These are phyloP conservation scores for Sphecodes monilicornis DNA, from an alignment of 2,888 invertebrate genomes.

Conservation along the genomic window DNA sequence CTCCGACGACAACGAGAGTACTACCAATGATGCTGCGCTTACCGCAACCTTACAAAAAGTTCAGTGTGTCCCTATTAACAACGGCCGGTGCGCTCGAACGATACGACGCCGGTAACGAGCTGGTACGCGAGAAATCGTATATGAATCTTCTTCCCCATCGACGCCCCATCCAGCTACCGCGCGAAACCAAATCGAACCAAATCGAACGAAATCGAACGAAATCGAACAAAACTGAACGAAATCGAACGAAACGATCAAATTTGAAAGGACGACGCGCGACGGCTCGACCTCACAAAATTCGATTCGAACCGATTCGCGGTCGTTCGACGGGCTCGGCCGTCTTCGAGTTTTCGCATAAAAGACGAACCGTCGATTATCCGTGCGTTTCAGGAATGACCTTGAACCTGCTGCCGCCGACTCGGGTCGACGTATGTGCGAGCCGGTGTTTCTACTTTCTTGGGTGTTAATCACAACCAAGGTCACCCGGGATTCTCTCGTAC, in stretches of 20 bases:
- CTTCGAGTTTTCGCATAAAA: conserved; percentile 25
- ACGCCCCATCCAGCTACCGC: not conserved
- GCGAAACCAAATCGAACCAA: not conserved
- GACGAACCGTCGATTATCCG: conserved; percentile 53
- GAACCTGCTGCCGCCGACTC: conserved; percentile 74
- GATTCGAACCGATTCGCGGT: not conserved
- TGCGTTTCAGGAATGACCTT: conserved; percentile 69
- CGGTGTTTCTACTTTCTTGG: conserved; percentile 75
- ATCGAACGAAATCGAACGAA: not conserved
- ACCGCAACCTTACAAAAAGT: conserved; percentile 64
- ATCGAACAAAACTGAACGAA: not conserved
- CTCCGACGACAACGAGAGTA: conserved; percentile 46
- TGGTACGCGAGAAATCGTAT: conserved; percentile 73
- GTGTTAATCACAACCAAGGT: conserved; percentile 80
- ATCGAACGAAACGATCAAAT: not conserved
- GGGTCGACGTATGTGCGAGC: conserved; percentile 71
- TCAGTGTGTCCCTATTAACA: conserved; percentile 77
- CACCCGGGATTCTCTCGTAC: conserved; percentile 62
- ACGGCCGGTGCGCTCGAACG: conserved; percentile 77
- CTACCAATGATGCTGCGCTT: conserved; percentile 39
- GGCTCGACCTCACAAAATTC: conserved; percentile 13
- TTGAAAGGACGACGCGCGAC: not conserved
- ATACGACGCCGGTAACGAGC: conserved; percentile 77
- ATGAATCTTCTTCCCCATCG: conserved; percentile 69
- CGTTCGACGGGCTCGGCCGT: not conserved